phyloP scores from a whole-genome alignment of 2,888 invertebrate species.

The Dynastes maya region DNA sequence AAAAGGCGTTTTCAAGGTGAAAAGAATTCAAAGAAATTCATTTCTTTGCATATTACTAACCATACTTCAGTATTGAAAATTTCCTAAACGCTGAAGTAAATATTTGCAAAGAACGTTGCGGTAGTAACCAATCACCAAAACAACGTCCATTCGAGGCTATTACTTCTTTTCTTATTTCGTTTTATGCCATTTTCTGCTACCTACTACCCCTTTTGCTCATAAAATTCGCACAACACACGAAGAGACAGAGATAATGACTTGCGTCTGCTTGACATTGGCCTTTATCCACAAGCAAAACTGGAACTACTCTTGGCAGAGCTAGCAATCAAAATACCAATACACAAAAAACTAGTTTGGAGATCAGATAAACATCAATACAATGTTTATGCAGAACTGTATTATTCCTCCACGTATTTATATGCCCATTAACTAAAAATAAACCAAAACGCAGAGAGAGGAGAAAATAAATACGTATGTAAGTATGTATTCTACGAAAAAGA shows the following conservation, averaged over 20 bases:
- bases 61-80: too few relatives aligned
- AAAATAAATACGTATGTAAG: constrained; percentile 1
- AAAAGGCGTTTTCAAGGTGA: too few relatives aligned
- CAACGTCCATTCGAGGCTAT: constrained; percentile 8
- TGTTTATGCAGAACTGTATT: constrained; percentile 51
- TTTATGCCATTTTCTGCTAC: constrained; percentile 8
- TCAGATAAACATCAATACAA: constrained; percentile 52
- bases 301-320: constrained; percentile 34
- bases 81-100: too few relatives aligned
- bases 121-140: not conserved
- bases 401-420: constrained; percentile 23
- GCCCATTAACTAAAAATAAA: constrained; percentile 28
- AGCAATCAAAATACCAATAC: constrained; percentile 57
- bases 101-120: too few relatives aligned
- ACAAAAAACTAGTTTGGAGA: constrained; percentile 57
- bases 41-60: too few relatives aligned
- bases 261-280: constrained; percentile 48
- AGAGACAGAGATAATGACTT: constrained; percentile 40
- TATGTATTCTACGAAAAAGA: constrained; percentile 16
- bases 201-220: constrained; percentile 37
- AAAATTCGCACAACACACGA: constrained; percentile 42
- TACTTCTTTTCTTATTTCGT: constrained; percentile 19
- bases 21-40: too few relatives aligned
- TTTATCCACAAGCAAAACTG: constrained; percentile 44
- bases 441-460: not conserved